Percentiles rank a stretch among this genome's conserved stretches.
Conservation (phyloP, 2,888 invertebrate species). For the Merodon equestris region DNA sequence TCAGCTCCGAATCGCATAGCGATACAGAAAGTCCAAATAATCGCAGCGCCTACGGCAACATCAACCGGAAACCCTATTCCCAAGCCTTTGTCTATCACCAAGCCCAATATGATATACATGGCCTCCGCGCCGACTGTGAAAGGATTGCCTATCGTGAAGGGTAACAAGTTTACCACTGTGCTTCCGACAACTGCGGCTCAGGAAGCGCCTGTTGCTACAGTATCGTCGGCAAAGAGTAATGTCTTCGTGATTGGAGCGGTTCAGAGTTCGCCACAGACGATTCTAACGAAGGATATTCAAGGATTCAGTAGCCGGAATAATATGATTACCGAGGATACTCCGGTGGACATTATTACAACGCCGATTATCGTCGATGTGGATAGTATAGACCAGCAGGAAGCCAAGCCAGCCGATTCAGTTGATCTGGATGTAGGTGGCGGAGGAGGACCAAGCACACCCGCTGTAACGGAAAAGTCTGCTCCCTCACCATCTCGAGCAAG, state of each 20-base stretch:
- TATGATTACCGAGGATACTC: conserved; percentile 81
- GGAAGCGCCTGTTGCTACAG: conserved; percentile 48
- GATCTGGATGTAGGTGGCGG: conserved; percentile 7
- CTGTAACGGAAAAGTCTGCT: conserved; percentile 11
- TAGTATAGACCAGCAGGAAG: conserved; percentile 56
- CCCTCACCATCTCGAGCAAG: conserved; percentile 8
- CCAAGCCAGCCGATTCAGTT: conserved; percentile 45
- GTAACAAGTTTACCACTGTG: conserved; percentile 61
- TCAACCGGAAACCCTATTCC: conserved; percentile 63
- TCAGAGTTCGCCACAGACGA: conserved; percentile 54
- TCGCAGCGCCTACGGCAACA: conserved; percentile 72
- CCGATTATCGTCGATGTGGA: conserved; percentile 76
- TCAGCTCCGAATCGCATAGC: conserved; percentile 73
- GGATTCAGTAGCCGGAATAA: conserved; percentile 71
- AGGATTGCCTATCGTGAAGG: conserved; percentile 44
- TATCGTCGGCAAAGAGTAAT: conserved; percentile 58
- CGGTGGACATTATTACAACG: conserved; percentile 79
- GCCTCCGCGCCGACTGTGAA: conserved; percentile 50
- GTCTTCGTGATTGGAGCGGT: conserved; percentile 70
- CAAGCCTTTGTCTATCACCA: conserved; percentile 69
- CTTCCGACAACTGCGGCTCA: conserved; percentile 50
- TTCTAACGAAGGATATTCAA: conserved; percentile 42
- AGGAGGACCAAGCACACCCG: not conserved
- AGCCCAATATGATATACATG: conserved; percentile 75
- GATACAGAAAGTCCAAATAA: conserved; percentile 77